Evolutionary conservation across 2,888 invertebrate genomes (phyloP), one percentile per base, ranked within the genome.

Genomic region (Beris chalybata): DNA sequence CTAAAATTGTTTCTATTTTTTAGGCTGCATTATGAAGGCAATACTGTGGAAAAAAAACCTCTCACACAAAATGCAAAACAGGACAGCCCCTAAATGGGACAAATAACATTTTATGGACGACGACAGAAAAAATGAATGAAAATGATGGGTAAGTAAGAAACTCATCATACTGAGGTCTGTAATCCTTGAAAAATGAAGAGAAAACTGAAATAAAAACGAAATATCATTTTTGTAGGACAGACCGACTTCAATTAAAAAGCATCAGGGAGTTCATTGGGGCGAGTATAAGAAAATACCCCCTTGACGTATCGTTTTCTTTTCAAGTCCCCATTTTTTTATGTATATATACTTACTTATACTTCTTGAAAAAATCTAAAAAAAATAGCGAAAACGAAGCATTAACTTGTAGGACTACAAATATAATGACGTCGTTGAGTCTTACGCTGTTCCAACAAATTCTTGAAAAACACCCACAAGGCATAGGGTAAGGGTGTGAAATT

Each of bases 401-500:
- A 61, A 50, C 32, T 61, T 61, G 22, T 50, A 50, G 22, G 61
- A 61, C 61, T 52, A 12, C 15, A 15, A 59, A 47, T 29, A 45
- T 56, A 43, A 56, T 43, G 56, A 43, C 44, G 56, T 56, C 38
- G 56, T 43, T 15, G 38, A 11, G 43, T 6, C 13, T 15, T 38
- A 48, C 11, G 6, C n/a, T 7, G n/a, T n/a, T 9, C 44, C 12
- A 53, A 29, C 53, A 12, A 59, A 31, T 31, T 61, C 61, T 61
- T 61, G 50, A 22, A 15, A 50, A 61, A 50, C 32, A 22, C 13
- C 61, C 61, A 13, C n/a, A 15, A 38, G 65, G 31, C 54, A 65
- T 65, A 38, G 55, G 65, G 47, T 44, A 55, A 65, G 65, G 65
- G 65, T 65, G 65, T 56, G 65, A 65, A 65, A 65, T 65, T 48